These are phyloP conservation scores for Emmelina monodactyla DNA, from an alignment of 2,888 invertebrate genomes.

Conservation along the genomic window DNA sequence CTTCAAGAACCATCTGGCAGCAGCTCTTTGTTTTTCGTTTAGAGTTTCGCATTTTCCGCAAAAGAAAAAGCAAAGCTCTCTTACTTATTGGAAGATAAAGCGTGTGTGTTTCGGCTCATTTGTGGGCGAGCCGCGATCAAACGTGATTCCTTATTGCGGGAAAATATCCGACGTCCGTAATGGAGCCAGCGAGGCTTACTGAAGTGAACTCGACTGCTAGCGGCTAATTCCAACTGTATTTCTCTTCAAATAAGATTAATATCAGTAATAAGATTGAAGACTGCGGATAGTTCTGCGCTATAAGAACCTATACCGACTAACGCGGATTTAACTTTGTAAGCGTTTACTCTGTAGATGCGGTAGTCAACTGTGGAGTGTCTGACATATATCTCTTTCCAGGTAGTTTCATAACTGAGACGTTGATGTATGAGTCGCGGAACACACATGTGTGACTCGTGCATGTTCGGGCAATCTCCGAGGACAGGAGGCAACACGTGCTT, in stretches of 20 bases:
- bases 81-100: slow-evolving; percentile 59
- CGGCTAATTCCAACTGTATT: slow-evolving; percentile 31
- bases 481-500: slow-evolving; percentile 42
- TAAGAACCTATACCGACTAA: not conserved
- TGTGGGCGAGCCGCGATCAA: slow-evolving; percentile 47
- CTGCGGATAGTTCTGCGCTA: not conserved
- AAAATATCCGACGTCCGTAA: slow-evolving; percentile 33
- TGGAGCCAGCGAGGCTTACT: slow-evolving; percentile 33
- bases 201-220: slow-evolving; percentile 22
- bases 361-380: slow-evolving; percentile 29
- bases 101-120: slow-evolving; percentile 59
- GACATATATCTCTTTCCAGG: slow-evolving; percentile 39
- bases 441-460: slow-evolving; percentile 19
- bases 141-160: slow-evolving; percentile 55
- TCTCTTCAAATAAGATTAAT: slow-evolving; percentile 27
- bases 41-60: slow-evolving; percentile 32
- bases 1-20: slow-evolving; percentile 53
- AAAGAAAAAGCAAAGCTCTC: slow-evolving; percentile 38
- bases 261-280: not conserved
- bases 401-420: slow-evolving; percentile 46
- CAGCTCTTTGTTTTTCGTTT: slow-evolving; percentile 32
- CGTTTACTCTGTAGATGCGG: slow-evolving; percentile 17
- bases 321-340: slow-evolving; percentile 1
- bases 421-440: slow-evolving; percentile 37
- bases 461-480: slow-evolving; percentile 39